Conservation (phyloP, 2,113 vertebrate genomes). For the Aegithalos caudatus region DNA sequence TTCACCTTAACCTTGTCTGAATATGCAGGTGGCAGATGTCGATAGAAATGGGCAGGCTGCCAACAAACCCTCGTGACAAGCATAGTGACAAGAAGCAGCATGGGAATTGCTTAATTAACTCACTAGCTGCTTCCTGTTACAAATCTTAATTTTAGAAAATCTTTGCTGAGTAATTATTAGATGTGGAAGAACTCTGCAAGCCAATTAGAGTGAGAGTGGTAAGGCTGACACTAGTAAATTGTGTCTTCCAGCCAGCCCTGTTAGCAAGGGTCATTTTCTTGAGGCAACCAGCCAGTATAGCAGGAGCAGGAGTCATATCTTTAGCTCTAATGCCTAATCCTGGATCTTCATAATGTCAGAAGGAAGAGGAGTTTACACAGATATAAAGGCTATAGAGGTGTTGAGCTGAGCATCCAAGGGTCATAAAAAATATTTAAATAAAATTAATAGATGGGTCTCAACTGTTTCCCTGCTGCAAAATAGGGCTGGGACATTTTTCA, state of each 20-base stretch:
- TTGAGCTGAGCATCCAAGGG: neutral
- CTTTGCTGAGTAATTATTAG: neutral
- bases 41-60: neutral
- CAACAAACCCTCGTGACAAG: neutral
- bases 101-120: constrained; percentile 1
- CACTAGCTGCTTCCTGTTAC: neutral
- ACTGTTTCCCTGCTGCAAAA: neutral
- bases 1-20: neutral
- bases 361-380: neutral
- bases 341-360: neutral
- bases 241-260: neutral
- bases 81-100: neutral
- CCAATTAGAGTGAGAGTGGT: neutral
- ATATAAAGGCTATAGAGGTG: neutral
- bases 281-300: neutral
- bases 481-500: neutral
- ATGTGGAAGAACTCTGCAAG: neutral
- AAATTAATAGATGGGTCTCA: neutral
- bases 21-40: neutral
- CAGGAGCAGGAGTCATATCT: neutral
- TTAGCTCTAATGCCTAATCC: neutral
- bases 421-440: neutral
- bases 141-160: constrained; percentile 11
- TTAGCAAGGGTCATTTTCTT: neutral
- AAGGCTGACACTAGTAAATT: neutral